Base-by-base conservation (phyloP, 1,140 invertebrate species). In the Drosophila tani region DNA sequence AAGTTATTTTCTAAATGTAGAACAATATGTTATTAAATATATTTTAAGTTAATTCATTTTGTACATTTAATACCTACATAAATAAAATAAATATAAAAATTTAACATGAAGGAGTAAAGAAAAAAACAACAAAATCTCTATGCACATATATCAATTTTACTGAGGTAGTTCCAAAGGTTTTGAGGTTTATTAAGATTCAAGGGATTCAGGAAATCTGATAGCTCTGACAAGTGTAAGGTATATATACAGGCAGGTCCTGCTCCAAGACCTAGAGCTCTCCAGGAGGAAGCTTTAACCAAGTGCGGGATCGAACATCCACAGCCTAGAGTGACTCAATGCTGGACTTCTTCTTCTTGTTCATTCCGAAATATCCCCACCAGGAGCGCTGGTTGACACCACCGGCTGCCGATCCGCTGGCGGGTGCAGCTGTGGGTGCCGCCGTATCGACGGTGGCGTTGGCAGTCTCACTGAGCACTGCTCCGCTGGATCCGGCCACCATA, bases 341-440 rank as follows among this genome's bases (percentile, higher is more conserved):
- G 47, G 45, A 17, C 51, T 83, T 82, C 43, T 83, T 82, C 43
- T 40, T 66, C 46, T 38, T 75, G 32, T 53, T 75, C 41, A 83
- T 70, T 2, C 81, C 81, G 14, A 82, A 38, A 41, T 70, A 82
- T 7, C 74, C 70, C 81, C 75, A 83, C 81, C 81, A 82, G 24
- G 75, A 14, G 17, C 2, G 19, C 8, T 35, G 17, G 8, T 21
- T 21, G 17, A 17, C 21, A 15, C 19, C 21, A 15, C 19, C 19
- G 56, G 32, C 12, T 19, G 3, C 50, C 11, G 74, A 11, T 0
- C 5, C 3, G 5, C 21, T 14, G 11, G 19, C 43, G 2, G 40
- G 9, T 12, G 9, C 17, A 38, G n/a, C 21, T 27, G 12, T 56
- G 32, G 60, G 12, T 5, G 12, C 51, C 24, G 15, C 14, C 17